These are phyloP conservation scores for Brachionus koreanus DNA, from an alignment of 1,140 invertebrate genomes.

Conservation along the genomic window DNA sequence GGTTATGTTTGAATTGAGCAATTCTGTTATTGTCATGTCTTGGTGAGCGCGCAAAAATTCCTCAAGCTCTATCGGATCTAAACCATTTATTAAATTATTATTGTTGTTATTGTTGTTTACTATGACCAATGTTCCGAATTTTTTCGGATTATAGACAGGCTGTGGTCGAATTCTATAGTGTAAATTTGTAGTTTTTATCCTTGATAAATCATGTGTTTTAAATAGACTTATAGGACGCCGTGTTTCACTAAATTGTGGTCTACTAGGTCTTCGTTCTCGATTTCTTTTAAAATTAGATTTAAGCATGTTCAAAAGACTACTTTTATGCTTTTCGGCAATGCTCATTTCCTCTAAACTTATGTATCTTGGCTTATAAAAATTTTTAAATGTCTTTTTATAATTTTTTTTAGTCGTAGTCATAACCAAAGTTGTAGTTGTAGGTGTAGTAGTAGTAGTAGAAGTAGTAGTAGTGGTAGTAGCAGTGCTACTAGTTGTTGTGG, in stretches of 20 bases:
- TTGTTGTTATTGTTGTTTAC: slow-evolving; percentile 24
- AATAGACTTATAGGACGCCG: not conserved
- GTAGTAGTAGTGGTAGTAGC: not conserved
- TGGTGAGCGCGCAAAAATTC: not conserved
- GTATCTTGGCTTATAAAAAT: not conserved
- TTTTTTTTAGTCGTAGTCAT: not conserved
- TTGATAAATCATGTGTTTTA: not conserved
- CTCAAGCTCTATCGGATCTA: not conserved
- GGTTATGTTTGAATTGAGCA: not conserved
- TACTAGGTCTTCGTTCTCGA: not conserved
- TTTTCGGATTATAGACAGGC: not conserved
- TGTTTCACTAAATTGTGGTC: not conserved
- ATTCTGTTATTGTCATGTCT: not conserved
- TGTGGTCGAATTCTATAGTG: not conserved
- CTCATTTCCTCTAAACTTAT: not conserved
- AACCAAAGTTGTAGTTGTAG: not conserved
- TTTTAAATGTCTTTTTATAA: not conserved
- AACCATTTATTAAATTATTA: not conserved
- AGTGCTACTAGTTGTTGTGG: not conserved
- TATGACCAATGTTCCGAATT: not conserved
- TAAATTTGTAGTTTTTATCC: not conserved
- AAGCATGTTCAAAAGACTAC: not conserved
- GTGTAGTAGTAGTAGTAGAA: not conserved
- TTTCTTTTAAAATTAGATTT: not conserved
- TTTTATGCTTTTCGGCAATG: not conserved